phyloP scores from a whole-genome alignment of 1,140 invertebrate genomes.

The Rhagoletis pomonella region DNA sequence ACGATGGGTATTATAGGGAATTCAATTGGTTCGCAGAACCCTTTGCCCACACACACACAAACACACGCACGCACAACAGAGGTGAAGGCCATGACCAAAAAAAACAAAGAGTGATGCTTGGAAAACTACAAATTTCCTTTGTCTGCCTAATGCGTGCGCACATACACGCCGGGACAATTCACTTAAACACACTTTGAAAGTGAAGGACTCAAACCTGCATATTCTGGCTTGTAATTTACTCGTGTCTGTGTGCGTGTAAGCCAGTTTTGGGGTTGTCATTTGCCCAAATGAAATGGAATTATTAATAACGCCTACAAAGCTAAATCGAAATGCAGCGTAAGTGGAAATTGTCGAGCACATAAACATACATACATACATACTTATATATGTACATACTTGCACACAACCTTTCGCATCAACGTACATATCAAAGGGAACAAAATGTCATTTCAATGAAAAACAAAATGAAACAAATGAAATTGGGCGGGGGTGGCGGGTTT shows the following conservation, averaged over 20 bases:
- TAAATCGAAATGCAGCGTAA: slow-evolving; percentile 1
- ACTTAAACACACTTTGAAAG: not conserved
- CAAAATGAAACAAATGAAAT: not conserved
- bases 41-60: not conserved
- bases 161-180: not conserved
- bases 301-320: slow-evolving; percentile 26
- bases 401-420: not conserved
- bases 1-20: not conserved
- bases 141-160: not conserved
- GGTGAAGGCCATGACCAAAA: slow-evolving; percentile 13
- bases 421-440: slow-evolving; percentile 2
- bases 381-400: not conserved
- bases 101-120: slow-evolving; percentile 14
- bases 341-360: not conserved
- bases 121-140: slow-evolving; percentile 35
- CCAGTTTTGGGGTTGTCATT: too few species aligned
- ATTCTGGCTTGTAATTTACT: too few species aligned
- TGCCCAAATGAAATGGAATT: slow-evolving; percentile 19
- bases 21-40: not conserved
- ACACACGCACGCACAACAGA: not conserved
- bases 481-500: too few species aligned
- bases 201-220: not conserved
- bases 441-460: slow-evolving; percentile 23
- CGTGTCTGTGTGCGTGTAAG: too few species aligned
- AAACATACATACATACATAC: not conserved